Conservation (phyloP, 2,888 invertebrate genomes). For the Stenodera caucasica region DNA sequence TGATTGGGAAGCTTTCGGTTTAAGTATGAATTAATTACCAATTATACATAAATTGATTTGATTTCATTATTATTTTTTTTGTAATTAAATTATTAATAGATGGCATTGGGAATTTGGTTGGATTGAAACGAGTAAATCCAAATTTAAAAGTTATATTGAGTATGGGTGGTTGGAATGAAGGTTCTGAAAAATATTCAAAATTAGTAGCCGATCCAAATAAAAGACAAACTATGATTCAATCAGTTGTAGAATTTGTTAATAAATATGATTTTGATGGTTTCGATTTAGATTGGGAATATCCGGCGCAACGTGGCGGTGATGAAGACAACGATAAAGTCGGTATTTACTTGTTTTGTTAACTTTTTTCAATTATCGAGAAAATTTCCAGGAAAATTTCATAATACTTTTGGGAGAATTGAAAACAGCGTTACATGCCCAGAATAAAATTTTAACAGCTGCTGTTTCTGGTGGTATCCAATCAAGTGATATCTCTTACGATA, state of each 20-base stretch:
- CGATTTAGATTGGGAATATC: conserved; percentile 26
- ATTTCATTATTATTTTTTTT: background rate
- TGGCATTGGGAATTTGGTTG: conserved; percentile 27
- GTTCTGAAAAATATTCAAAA: conserved; percentile 48
- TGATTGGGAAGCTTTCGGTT: conserved; percentile 40
- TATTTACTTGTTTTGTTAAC: background rate
- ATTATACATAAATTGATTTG: background rate
- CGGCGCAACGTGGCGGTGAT: conserved; percentile 18
- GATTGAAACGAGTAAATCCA: conserved; percentile 58
- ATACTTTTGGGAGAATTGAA: conserved; percentile 39
- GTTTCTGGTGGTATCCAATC: conserved; percentile 40
- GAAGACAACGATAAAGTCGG: conserved; percentile 14
- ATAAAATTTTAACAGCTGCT: conserved; percentile 42
- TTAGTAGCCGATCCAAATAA: conserved; percentile 55
- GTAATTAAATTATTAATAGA: conserved; percentile 10
- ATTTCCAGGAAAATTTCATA: conserved; percentile 32
- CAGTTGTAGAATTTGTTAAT: conserved; percentile 19
- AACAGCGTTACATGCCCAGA: conserved; percentile 34
- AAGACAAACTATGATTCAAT: conserved; percentile 42
- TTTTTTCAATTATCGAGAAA: background rate
- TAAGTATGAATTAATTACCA: background rate
- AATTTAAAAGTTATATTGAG: conserved; percentile 62
- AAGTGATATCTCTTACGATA: conserved; percentile 41
- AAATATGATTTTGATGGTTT: conserved; percentile 20
- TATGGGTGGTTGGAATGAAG: conserved; percentile 70